Evolutionary conservation across 2,797 vertebrate species (phyloP).

Genomic region (Psittacula echo): DNA sequence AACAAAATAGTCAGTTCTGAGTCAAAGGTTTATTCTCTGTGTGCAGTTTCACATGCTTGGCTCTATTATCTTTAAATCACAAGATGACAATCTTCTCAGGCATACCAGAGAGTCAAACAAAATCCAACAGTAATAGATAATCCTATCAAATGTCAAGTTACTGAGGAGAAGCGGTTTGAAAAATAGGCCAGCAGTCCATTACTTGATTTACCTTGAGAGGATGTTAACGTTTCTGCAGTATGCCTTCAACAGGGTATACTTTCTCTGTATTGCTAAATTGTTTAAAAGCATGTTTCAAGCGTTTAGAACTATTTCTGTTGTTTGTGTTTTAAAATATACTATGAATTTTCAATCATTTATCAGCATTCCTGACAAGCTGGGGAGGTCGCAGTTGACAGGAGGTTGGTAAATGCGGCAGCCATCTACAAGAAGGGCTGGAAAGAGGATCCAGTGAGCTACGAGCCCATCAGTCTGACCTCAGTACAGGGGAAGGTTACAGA

Average conservation of each 20-base stretch:
- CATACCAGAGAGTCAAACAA: slow-evolving; percentile 74
- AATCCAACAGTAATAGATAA: slow-evolving; percentile 77
- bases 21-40: slow-evolving; percentile 75
- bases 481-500: background rate
- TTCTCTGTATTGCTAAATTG: slow-evolving; percentile 34
- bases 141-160: slow-evolving; percentile 79
- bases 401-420: background rate
- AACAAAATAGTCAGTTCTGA: slow-evolving; percentile 69
- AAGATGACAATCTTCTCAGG: slow-evolving; percentile 75
- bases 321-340: slow-evolving; percentile 45
- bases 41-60: slow-evolving; percentile 72
- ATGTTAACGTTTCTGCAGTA: slow-evolving; percentile 44
- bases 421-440: background rate
- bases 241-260: slow-evolving; percentile 42
- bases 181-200: slow-evolving; percentile 72
- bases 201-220: slow-evolving; percentile 66
- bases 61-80: slow-evolving; percentile 78
- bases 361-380: background rate
- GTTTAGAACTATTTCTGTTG: slow-evolving; percentile 24
- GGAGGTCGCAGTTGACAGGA: background rate
- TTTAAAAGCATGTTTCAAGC: slow-evolving; percentile 55
- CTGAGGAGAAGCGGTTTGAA: slow-evolving; percentile 71
- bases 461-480: background rate
- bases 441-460: background rate
- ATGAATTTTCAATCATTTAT: slow-evolving; percentile 31